These are phyloP conservation scores for Therioaphis trifolii DNA, from an alignment of 2,888 invertebrate species.

Conservation along the genomic window DNA sequence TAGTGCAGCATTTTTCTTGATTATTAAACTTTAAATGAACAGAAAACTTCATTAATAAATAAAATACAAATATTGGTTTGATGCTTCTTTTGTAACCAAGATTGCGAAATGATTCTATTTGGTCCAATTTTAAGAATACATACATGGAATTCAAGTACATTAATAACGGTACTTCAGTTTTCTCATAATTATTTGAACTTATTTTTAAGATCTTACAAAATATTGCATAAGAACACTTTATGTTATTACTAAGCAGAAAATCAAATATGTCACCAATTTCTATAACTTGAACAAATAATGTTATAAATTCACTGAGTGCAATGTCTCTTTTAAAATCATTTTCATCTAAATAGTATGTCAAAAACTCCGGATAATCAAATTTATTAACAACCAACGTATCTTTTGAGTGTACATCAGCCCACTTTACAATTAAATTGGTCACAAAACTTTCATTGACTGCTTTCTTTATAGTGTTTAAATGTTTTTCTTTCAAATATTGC, in stretches of 20 bases:
- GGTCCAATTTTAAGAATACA: constrained; percentile 67
- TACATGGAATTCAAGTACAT: constrained; percentile 67
- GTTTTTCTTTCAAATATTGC: constrained; percentile 65
- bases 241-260: constrained; percentile 64
- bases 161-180: constrained; percentile 67
- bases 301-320: constrained; percentile 68
- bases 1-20: constrained; percentile 64
- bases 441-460: constrained; percentile 65
- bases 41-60: constrained; percentile 64
- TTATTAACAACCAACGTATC: constrained; percentile 24
- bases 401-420: constrained; percentile 63
- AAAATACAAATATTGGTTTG: constrained; percentile 62
- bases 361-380: constrained; percentile 64
- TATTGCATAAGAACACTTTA: constrained; percentile 67
- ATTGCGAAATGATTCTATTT: constrained; percentile 66
- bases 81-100: constrained; percentile 66
- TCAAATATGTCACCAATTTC: constrained; percentile 66
- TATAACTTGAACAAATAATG: constrained; percentile 67
- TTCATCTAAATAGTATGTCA: constrained; percentile 64
- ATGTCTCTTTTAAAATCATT: constrained; percentile 68
- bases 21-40: constrained; percentile 58
- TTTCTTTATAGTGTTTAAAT: constrained; percentile 65
- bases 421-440: constrained; percentile 64
- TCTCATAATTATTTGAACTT: constrained; percentile 67
- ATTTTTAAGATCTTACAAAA: constrained; percentile 66